Base-by-base conservation (phyloP, 1,140 invertebrate species). In the Lordiphosa stackelbergi region DNA sequence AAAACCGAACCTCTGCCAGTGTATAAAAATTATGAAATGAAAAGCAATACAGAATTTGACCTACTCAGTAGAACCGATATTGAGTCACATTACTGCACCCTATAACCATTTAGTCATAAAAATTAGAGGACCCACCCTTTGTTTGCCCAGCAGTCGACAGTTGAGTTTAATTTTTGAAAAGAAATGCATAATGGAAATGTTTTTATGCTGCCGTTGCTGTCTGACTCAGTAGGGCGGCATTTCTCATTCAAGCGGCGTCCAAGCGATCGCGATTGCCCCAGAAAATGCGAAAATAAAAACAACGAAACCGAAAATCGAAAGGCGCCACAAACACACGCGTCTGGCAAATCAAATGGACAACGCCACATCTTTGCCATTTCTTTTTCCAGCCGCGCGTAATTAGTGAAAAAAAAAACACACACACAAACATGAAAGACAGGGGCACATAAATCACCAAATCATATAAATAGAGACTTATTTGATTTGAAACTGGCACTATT, bases 261-360 rank as follows among this genome's bases (percentile, higher is more conserved):
- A 61, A 12, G 56, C 64, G 72, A 81, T 75, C 75, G 68, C 57
- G 52, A 69, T 69, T 53, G 42, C 52, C 66, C 70, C 38, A 53
- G 53, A 63, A 57, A 41, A 47, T 31, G 28, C 28, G 43, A 55
- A 57, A 53, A 22, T 24, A 36, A 43, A 45, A 55, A 34, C 35
- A 62, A 52, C 40, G 38, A 37, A 55, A 66, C 24, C 42, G 19
- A 63, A 69, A 81, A 81, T 79, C 58, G 75, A 81, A 79, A 81
- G 74, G 74, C 66, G 65, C 73, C 75, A 58, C 54, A 52, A 13
- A 49, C 58, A 75, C 75, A 68, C 72, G 51, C 63, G 75, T 75
- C 68, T 83, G 77, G 70, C 77, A 83, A 63, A 81, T 79, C 75
- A 79, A 79, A 75, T 42, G 75, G 75, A 71, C 75, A 74, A 53